phyloP scores from a whole-genome alignment of 2,888 invertebrate genomes.

The Oscheius onirici region DNA sequence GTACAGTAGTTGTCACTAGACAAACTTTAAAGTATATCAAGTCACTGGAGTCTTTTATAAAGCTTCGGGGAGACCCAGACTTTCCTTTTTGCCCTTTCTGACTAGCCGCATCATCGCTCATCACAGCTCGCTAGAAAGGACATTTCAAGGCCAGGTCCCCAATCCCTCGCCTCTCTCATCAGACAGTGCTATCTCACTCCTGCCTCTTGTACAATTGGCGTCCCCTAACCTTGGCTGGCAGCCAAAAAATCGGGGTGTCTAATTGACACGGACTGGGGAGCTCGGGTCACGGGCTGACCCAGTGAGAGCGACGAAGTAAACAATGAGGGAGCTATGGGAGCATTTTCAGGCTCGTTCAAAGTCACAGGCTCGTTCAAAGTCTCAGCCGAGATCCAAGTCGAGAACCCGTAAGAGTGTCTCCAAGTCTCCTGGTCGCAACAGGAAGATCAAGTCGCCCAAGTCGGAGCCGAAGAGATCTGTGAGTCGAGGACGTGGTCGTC shows the following conservation, averaged over 20 bases:
- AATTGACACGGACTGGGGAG: constrained; percentile 15
- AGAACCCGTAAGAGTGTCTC: constrained; percentile 1
- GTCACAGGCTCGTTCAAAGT: constrained; percentile 11
- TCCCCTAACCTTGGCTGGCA: constrained; percentile 6
- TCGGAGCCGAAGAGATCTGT: constrained; percentile 11
- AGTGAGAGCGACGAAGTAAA: constrained; percentile 15
- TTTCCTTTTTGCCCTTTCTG: no score
- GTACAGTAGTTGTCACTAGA: no score
- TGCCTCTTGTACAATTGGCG: neutral
- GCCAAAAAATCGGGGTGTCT: constrained; percentile 26
- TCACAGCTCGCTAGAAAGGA: neutral
- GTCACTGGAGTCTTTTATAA: no score
- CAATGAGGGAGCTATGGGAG: constrained; percentile 8
- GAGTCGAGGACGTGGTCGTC: constrained; percentile 3
- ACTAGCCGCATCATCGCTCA: neutral
- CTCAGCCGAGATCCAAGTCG: constrained; percentile 1
- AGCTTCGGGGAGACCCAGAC: no score
- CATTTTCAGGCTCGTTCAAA: constrained; percentile 22
- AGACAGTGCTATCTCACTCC: neutral
- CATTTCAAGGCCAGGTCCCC: constrained; percentile 8
- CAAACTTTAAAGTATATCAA: no score
- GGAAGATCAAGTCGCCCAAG: constrained; percentile 5
- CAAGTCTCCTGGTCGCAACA: neutral
- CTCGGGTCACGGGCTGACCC: constrained; percentile 18
- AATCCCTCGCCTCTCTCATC: neutral